Conservation (phyloP, 2,888 invertebrate genomes). For the Diaphora mendica region DNA sequence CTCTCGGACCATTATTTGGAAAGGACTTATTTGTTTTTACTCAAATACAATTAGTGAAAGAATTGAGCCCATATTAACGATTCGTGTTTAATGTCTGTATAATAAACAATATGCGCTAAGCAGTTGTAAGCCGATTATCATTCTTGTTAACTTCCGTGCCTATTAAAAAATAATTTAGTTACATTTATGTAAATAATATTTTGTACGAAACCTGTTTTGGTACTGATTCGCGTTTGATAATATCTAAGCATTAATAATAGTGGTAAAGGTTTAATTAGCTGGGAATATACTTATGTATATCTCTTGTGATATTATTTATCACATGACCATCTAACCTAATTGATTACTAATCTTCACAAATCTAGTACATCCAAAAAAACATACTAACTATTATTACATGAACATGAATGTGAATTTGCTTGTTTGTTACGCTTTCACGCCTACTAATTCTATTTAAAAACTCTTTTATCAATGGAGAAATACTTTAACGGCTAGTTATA, state of each 20-base stretch:
- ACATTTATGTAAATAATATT: constrained; percentile 19
- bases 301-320: background rate
- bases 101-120: constrained; percentile 31
- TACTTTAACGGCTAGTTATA: too few species aligned
- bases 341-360: background rate
- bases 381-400: background rate
- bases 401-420: too few species aligned
- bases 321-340: background rate
- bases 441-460: too few species aligned
- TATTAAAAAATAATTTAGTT: constrained; percentile 19
- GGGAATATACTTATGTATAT: background rate
- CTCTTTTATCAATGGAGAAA: too few species aligned
- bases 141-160: constrained; percentile 28
- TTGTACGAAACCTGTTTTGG: constrained; percentile 12
- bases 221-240: constrained; percentile 3
- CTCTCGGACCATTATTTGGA: too few species aligned
- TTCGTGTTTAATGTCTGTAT: constrained; percentile 29
- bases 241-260: constrained; percentile 9
- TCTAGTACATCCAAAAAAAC: background rate
- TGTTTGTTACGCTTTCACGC: too few species aligned
- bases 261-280: constrained; percentile 6
- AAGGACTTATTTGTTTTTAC: constrained; percentile 8
- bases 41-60: constrained; percentile 12
- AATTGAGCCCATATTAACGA: constrained; percentile 18
- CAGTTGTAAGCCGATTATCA: constrained; percentile 29